Percentiles rank a stretch among this genome's conserved stretches.
Conservation (phyloP, 2,888 invertebrate species). For the Caenorhabditis macrosperma region DNA sequence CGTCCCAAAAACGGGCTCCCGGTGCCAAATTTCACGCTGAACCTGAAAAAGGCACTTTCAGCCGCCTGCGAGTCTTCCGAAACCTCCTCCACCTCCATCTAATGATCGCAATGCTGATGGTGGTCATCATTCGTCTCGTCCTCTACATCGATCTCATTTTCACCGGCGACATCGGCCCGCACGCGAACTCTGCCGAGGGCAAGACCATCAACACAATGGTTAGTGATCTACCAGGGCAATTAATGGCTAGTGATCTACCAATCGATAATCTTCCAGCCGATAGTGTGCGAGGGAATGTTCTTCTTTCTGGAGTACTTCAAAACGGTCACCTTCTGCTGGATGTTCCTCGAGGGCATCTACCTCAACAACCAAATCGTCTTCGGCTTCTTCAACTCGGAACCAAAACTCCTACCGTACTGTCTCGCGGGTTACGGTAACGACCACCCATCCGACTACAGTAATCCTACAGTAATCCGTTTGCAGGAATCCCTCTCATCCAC, state of each 20-base stretch:
- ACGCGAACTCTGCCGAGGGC: slow-evolving; percentile 75
- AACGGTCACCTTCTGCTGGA: slow-evolving; percentile 95
- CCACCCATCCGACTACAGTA: slow-evolving; percentile 54
- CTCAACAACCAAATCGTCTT: slow-evolving; percentile 88
- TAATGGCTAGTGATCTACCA: too few relatives aligned
- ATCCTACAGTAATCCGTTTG: slow-evolving; percentile 44
- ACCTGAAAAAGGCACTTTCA: slow-evolving; percentile 68
- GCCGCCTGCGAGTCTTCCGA: slow-evolving; percentile 82
- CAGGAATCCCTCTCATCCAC: slow-evolving; percentile 78
- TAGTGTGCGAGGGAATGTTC: slow-evolving; percentile 88
- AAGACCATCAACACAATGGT: slow-evolving; percentile 82
- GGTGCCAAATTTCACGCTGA: neutral
- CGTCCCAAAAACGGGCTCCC: neutral
- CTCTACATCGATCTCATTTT: slow-evolving; percentile 82
- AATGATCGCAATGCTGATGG: slow-evolving; percentile 82
- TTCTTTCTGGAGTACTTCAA: slow-evolving; percentile 90
- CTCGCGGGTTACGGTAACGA: slow-evolving; percentile 82
- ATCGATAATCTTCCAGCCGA: slow-evolving; percentile 84
- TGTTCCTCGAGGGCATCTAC: slow-evolving; percentile 91
- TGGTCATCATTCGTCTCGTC: slow-evolving; percentile 81
- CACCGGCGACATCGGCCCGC: slow-evolving; percentile 79
- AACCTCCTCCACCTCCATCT: slow-evolving; percentile 82
- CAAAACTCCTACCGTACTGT: slow-evolving; percentile 80
- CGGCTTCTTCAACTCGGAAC: slow-evolving; percentile 83
- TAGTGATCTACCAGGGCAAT: too few relatives aligned